Base-by-base conservation (phyloP, 1,140 invertebrate genomes). In the Ylistrum balloti region DNA sequence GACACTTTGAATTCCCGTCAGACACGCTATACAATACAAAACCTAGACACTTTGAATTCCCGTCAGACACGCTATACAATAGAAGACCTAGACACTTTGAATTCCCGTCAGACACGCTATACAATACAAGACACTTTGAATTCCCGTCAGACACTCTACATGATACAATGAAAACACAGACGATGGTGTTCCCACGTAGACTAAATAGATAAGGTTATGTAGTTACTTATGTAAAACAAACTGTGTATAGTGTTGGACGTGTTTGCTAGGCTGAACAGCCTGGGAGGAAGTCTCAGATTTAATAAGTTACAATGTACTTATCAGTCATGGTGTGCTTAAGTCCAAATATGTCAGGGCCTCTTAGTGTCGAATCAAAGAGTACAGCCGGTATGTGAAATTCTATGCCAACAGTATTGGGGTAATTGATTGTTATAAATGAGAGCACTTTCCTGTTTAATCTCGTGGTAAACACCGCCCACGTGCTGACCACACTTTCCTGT, bases 221-320 rank as follows among this genome's bases (percentile, higher is more conserved):
- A 7, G 11, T 28, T 22, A 74, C 56, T 74, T 74, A 74, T 45
- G 56, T 74, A 74, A 74, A 74, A 74, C 35, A 38, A 45, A 28
- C 2, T 74, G n/a, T 74, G 28, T 74, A n/a, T 74, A 74, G 17
- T 74, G 56, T 74, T 9, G 28, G 56, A 28, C 56, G 22, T 74
- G 56, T 1, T 22, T 74, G 56, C 28, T 28, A 28, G 22, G 5
- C 56, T 74, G 11, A 28, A 45, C 41, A n/a, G n/a, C 56, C 56
- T 74, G 56, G 56, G 56, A 74, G 56, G 56, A 74, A 74, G 56
- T 74, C n/a, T 74, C 56, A 3, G n/a, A 28, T 28, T 74, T 74
- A 74, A 74, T 74, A 74, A 74, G 56, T 74, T 28, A n/a, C n/a
- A n/a, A n/a, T n/a, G n/a, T n/a, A 74, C 56, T 74, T 74, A 74